These are phyloP conservation scores for Vesta saturnalis DNA, from an alignment of 2,888 invertebrate species.

Conservation along the genomic window DNA sequence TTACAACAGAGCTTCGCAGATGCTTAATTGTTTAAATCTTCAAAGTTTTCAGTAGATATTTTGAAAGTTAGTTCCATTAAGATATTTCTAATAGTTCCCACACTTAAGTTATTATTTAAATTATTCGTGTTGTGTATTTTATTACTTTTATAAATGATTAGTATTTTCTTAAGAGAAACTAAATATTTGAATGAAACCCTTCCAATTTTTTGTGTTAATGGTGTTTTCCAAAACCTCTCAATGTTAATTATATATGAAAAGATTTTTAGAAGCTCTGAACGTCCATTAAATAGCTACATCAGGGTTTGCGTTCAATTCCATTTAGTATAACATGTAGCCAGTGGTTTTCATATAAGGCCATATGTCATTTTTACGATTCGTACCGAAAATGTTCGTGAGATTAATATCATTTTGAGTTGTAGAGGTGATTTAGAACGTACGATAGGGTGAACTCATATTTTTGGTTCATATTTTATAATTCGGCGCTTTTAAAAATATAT, in stretches of 20 bases:
- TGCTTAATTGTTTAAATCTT: constrained; percentile 7
- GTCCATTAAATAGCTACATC: neutral
- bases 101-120: too few species aligned
- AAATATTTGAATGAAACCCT: too few species aligned
- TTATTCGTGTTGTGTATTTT: too few species aligned
- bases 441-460: constrained; percentile 29
- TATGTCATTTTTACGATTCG: constrained; percentile 52
- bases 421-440: constrained; percentile 37
- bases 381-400: constrained; percentile 53
- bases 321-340: constrained; percentile 24
- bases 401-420: constrained; percentile 52
- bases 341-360: constrained; percentile 40
- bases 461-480: constrained; percentile 39
- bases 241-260: neutral
- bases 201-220: neutral
- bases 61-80: neutral
- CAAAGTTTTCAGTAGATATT: neutral
- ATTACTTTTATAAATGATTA: too few species aligned
- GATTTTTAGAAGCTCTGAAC: neutral
- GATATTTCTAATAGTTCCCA: neutral
- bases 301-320: constrained; percentile 23
- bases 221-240: neutral
- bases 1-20: constrained; percentile 8
- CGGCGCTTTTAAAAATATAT: constrained; percentile 36
- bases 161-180: too few species aligned